phyloP scores from a whole-genome alignment of 2,888 invertebrate genomes.

The Dynastes tityus region DNA sequence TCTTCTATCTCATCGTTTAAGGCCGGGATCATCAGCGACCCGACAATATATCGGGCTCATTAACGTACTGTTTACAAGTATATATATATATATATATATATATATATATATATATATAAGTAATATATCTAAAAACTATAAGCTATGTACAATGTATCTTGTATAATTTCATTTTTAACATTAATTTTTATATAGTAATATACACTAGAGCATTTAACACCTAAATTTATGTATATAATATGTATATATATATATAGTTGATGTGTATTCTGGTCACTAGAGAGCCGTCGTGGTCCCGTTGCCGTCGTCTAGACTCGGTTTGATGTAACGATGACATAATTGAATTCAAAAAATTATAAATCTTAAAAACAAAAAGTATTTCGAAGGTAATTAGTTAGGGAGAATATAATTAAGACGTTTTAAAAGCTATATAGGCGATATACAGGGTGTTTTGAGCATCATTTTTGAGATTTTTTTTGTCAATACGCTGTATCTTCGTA shows the following conservation, averaged over 20 bases:
- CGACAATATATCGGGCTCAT: too few relatives aligned
- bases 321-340: constrained; percentile 10
- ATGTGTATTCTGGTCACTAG: constrained; percentile 67
- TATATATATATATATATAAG: neutral
- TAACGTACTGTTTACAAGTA: too few relatives aligned
- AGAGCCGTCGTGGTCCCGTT: constrained; percentile 70
- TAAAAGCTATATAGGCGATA: too few relatives aligned
- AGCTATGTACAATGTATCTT: constrained; percentile 56
- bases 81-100: neutral
- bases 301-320: constrained; percentile 57
- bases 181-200: constrained; percentile 19
- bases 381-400: too few relatives aligned
- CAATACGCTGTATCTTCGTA: too few relatives aligned
- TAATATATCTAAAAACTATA: constrained; percentile 47
- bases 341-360: neutral
- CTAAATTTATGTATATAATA: constrained; percentile 54
- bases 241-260: constrained; percentile 53
- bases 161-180: constrained; percentile 39
- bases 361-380: too few relatives aligned
- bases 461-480: too few relatives aligned
- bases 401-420: too few relatives aligned
- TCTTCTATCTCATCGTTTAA: too few relatives aligned
- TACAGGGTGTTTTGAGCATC: too few relatives aligned
- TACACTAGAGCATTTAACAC: constrained; percentile 14
- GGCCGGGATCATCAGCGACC: too few relatives aligned